A percentile compares a stretch with the other conserved stretches of the same genome.
Conservation (phyloP, 1,140 invertebrate genomes). For the Zaprionus ghesquierei region DNA sequence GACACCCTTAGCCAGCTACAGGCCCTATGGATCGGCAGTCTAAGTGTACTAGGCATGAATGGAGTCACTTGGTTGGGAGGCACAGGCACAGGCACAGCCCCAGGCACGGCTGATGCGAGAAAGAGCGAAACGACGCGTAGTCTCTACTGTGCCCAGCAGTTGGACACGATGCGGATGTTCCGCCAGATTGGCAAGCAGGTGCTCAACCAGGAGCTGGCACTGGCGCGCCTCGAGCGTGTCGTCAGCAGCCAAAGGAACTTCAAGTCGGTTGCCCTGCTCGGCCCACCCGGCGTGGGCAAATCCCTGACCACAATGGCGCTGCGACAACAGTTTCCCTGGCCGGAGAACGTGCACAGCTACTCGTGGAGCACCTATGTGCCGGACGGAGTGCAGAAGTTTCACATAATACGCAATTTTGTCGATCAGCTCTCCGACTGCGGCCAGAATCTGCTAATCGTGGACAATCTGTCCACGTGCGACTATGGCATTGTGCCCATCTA, state of each 20-base stretch:
- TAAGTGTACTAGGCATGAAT: neutral
- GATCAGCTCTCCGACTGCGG: constrained; percentile 64
- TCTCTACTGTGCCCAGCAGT: constrained; percentile 2
- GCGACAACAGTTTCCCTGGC: constrained; percentile 61
- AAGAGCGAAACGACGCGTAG: neutral
- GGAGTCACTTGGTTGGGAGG: neutral
- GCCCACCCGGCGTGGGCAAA: constrained; percentile 68
- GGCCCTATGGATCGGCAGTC: constrained; percentile 11
- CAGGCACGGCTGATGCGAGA: neutral
- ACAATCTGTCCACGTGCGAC: constrained; percentile 61
- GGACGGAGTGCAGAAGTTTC: constrained; percentile 57
- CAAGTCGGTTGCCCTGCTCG: constrained; percentile 58
- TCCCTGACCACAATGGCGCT: constrained; percentile 35
- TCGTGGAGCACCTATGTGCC: constrained; percentile 64
- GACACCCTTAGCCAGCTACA: neutral
- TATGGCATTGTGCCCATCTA: constrained; percentile 49
- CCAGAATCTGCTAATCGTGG: constrained; percentile 63
- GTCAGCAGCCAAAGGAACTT: constrained; percentile 12
- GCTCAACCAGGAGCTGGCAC: constrained; percentile 58
- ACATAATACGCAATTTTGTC: constrained; percentile 48
- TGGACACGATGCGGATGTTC: constrained; percentile 44
- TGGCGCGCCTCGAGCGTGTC: constrained; percentile 43
- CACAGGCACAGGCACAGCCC: too few relatives aligned
- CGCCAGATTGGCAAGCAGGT: constrained; percentile 35
- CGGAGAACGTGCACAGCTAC: constrained; percentile 65